These are phyloP conservation scores for Drosophila ananassae DNA, from an alignment of 1,140 invertebrate species.

Conservation along the genomic window DNA sequence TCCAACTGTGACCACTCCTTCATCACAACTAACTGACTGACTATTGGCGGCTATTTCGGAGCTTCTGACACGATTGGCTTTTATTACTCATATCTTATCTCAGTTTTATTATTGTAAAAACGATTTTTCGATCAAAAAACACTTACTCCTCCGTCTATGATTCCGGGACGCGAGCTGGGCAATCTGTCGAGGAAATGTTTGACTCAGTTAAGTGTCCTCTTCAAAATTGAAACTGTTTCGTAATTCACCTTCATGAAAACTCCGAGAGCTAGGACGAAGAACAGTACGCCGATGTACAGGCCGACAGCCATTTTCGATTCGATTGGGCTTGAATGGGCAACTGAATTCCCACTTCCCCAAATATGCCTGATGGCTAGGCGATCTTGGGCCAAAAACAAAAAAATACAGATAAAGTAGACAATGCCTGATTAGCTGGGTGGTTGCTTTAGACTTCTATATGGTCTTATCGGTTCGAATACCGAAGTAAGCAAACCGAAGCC, in stretches of 20 bases:
- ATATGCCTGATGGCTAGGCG: neutral
- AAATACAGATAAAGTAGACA: neutral
- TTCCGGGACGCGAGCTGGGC: neutral
- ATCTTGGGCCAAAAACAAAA: neutral
- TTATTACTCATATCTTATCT: constrained; percentile 40
- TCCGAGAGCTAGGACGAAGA: neutral
- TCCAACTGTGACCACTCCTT: constrained; percentile 4
- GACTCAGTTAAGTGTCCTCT: neutral
- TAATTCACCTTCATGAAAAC: neutral
- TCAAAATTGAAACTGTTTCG: neutral
- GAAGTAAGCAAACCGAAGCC: neutral
- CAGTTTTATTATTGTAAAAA: constrained; percentile 8
- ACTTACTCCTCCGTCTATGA: constrained; percentile 14
- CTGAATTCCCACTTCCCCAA: neutral
- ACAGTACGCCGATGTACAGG: neutral
- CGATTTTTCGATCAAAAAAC: constrained; percentile 13
- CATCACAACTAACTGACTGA: constrained; percentile 39
- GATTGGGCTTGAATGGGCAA: constrained; percentile 6
- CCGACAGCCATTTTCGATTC: constrained; percentile 2
- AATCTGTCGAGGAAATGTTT: constrained; percentile 3
- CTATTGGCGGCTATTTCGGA: constrained; percentile 25
- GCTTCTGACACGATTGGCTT: constrained; percentile 13
- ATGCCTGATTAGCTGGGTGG: neutral
- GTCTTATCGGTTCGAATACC: neutral
- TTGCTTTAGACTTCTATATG: neutral